These are phyloP conservation scores for Melanaphis sacchari DNA, from an alignment of 1,140 invertebrate species.

Conservation along the genomic window DNA sequence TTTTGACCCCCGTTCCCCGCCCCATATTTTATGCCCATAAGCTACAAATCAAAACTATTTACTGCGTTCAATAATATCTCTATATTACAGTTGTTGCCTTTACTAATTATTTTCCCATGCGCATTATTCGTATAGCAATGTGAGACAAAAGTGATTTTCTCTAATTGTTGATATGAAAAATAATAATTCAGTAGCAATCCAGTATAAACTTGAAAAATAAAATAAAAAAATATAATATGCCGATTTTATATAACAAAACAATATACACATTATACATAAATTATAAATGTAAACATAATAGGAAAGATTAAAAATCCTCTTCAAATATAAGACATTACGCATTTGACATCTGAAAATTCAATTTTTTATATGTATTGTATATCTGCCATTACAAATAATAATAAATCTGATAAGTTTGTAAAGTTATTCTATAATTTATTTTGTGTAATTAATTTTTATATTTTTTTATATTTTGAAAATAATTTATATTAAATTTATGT, in stretches of 20 bases:
- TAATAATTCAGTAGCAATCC: background rate
- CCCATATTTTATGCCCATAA: background rate
- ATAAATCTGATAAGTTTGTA: background rate
- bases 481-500: background rate
- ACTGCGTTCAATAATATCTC: background rate
- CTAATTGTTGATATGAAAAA: background rate
- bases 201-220: background rate
- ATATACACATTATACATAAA: background rate
- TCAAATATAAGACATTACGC: background rate
- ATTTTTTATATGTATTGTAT: background rate
- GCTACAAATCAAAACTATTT: constrained; percentile 47
- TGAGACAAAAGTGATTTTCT: background rate
- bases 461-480: background rate
- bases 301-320: background rate
- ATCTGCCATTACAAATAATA: background rate
- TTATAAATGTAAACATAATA: background rate
- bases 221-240: background rate
- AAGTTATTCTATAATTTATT: background rate
- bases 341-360: background rate
- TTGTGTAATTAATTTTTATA: background rate
- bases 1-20: background rate
- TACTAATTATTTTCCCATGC: constrained; percentile 14
- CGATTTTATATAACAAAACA: background rate
- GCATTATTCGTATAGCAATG: background rate
- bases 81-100: background rate